These are phyloP conservation scores for Callimorpha dominula DNA, from an alignment of 2,888 invertebrate species.

Conservation along the genomic window DNA sequence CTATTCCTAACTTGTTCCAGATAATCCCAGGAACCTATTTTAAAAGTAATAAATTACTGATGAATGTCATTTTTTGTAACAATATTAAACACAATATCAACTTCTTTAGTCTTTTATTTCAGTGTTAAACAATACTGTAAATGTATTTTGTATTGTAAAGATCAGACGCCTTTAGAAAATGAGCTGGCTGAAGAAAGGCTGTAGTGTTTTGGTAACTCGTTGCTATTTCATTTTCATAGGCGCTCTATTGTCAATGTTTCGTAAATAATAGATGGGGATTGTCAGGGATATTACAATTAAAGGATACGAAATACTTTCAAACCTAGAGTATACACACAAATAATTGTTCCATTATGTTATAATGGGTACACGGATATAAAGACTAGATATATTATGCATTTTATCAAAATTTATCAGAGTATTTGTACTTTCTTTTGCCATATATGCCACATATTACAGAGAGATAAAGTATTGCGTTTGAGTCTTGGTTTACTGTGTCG, in stretches of 20 bases:
- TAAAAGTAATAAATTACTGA: neutral
- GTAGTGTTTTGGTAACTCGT: slow-evolving; percentile 7
- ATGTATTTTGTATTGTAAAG: neutral
- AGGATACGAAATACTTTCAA: neutral
- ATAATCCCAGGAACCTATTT: slow-evolving; percentile 16
- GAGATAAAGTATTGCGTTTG: no score
- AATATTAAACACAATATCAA: neutral
- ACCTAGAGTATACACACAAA: no score
- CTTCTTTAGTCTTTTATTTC: neutral
- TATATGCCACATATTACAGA: no score
- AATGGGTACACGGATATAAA: no score
- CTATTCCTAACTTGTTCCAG: slow-evolving; percentile 37
- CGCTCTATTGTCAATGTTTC: neutral
- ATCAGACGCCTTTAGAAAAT: neutral
- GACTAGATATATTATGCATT: no score
- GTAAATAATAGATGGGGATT: neutral
- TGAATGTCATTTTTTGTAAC: slow-evolving; percentile 1
- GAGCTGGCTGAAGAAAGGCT: no score
- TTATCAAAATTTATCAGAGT: no score
- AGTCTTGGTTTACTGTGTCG: no score
- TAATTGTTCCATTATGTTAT: no score
- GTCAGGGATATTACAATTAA: neutral
- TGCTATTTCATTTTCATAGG: slow-evolving; percentile 30
- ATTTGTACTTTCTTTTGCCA: no score
- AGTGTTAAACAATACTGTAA: neutral